Base-by-base conservation (phyloP, 2,113 vertebrate genomes). In the Loxodonta africana region DNA sequence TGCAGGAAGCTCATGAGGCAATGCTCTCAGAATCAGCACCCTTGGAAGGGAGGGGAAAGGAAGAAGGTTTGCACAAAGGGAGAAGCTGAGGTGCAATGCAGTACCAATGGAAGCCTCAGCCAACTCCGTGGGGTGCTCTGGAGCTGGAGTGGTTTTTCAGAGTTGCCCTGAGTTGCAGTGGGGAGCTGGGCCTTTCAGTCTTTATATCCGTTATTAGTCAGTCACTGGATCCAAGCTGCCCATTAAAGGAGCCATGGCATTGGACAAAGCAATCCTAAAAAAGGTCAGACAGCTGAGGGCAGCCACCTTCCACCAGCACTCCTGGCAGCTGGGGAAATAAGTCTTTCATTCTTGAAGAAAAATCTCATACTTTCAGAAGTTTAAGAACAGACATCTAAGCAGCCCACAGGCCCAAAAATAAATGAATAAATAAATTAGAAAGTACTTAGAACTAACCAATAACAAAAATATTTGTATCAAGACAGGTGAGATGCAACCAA, bases 31-130 rank as follows among this genome's bases (percentile, higher is more conserved):
- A 28, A 21, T 23, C 9, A 6, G 67, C 28, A 30, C 7, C 60
- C n/a, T 37, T 2, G 46, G 37, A 41, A 17, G 7, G 28, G 17
- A 67, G 37, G 30, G 62, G 51, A 21, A 10, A 10, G 30, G 37
- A 60, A n/a, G 21, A 74, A 65, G 76, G 57, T 78, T 51, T 33
- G n/a, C 8, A 6, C 0, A 9, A 74, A 10, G 48, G 71, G 51
- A 78, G 71, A 21, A 26, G 7, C 0, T 18, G 26, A 69, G 37
- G 57, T 17, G 46, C 48, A 10, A 14, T 4, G 21, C 1, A 17
- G 18, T 8, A 1, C 9, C 23, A 7, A 0, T 0, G 0, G 65
- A 46, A 76, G 60, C 2, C 67, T 65, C 10, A 62, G 83, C 20
- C 26, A 51, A 11, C 63, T 37, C 51, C 5, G 0, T 9, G 2